Base-by-base conservation (phyloP, 2,113 vertebrate species). In the Mesitornis unicolor region DNA sequence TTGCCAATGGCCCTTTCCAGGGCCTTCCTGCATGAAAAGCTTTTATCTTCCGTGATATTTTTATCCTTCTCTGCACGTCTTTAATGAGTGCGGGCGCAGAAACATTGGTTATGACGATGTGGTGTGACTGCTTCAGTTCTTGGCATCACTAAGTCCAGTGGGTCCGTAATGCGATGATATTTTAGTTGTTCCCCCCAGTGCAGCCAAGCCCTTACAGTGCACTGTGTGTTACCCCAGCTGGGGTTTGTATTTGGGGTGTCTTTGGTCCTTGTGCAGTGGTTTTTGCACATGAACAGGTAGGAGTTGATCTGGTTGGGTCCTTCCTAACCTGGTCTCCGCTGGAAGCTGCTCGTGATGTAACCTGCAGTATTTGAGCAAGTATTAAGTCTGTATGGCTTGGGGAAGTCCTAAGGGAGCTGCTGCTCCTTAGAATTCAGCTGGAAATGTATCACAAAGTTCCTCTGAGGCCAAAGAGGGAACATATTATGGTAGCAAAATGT, bases 371-470 rank as follows among this genome's bases (percentile, higher is more conserved):
- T 77, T 75, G 63, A 78, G 68, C 47, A 89, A 65, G 59, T 20
- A 47, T 40, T 42, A 42, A 47, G n/a, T 76, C 38, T 35, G 26
- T 84, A 29, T 48, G 76, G 69, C 47, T 45, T 42, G 24, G 36
- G 50, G 42, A 93, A 54, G 43, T 96, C 85, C 26, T 31, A 74
- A 54, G 16, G 22, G 25, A 95, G 17, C 71, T 82, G 60, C 63
- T 83, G 13, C 16, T 29, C 29, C 74, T 69, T 81, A 54, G 76
- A 50, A 63, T 83, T 54, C 35, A 18, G 28, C 87, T 84, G 93
- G 31, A 64, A 87, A 75, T 69, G 25, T 91, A 91, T 96, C 90
- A 87, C 38, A 64, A 80, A 90, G 42, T 79, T 82, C 36, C 57
- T 93, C 25, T 59, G 59, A 80, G 84, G 75, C 70, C 77, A 86